Evolutionary conservation across 2,113 vertebrate species (phyloP), one percentile per base, ranked within the genome.

Genomic region (Anarhynchus alexandrinus): DNA sequence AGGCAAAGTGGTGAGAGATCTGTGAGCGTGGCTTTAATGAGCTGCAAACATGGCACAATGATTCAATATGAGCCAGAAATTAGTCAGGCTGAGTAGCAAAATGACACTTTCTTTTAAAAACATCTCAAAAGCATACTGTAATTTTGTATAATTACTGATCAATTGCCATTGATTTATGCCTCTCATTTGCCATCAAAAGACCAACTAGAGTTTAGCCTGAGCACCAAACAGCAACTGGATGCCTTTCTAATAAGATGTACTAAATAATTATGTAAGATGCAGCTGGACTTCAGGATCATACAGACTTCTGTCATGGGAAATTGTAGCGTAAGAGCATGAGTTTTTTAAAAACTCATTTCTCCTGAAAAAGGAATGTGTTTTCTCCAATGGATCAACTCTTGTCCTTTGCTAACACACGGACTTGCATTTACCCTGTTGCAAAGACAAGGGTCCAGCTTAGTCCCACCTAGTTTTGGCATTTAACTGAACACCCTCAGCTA

Each of bases 111-210:
- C 61, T 94, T 96, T 78, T 69, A 85, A 92, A 89, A 95, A 72
- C 79, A 79, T 43, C 79, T 94, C 86, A 91, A 95, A 93, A 94
- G 83, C 82, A 90, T 88, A 71, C 95, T 90, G 77, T 80, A 93
- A 96, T 96, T 94, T 96, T 95, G 73, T 94, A 32, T 94, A 89
- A 93, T 96, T 96, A 93, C 71, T 85, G 93, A 93, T 92, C 93
- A 89, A 54, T 81, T 95, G 80, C 77, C 59, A 77, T 88, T 76
- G 91, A 94, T 93, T 96, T 78, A 34, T 79, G 89, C 67, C 80
- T 95, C 57, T 59, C 82, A 74, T 72, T 61, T 47, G 70, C 94
- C 74, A 47, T 54, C 54, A 71, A 89, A 96, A 49, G 40, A 76
- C 57, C 29, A 87, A 83, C 82, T 25, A 69, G 21, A 86, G 59